Conservation (phyloP, 1,140 invertebrate genomes). For the Onthophagus taurus region DNA sequence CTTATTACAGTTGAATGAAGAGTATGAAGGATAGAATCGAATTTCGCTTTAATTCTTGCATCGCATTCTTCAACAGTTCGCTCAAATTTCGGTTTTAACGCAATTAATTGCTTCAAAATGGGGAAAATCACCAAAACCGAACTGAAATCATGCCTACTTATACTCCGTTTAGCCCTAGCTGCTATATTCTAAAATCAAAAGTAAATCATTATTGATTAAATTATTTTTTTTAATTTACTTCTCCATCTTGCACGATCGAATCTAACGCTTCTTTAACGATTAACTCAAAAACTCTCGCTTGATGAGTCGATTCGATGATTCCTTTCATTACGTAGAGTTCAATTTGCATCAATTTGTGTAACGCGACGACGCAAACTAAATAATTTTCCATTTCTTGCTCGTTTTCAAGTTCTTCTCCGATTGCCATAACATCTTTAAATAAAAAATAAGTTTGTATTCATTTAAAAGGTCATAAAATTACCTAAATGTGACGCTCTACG, state of each 20-base stretch:
- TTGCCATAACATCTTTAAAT: constrained; percentile 36
- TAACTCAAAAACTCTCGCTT: constrained; percentile 74
- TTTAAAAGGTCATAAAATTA: constrained; percentile 9
- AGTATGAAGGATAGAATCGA: constrained; percentile 63
- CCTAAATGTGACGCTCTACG: constrained; percentile 40
- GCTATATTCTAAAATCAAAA: constrained; percentile 55
- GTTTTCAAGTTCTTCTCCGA: constrained; percentile 54
- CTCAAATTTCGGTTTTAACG: constrained; percentile 77
- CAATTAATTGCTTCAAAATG: constrained; percentile 70
- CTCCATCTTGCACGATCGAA: constrained; percentile 73
- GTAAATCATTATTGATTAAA: neutral
- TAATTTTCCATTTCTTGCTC: constrained; percentile 84
- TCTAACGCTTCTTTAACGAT: constrained; percentile 79
- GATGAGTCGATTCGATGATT: constrained; percentile 71
- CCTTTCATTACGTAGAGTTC: constrained; percentile 74
- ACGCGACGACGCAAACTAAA: constrained; percentile 70
- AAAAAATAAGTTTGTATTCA: constrained; percentile 23
- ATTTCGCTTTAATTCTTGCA: constrained; percentile 57
- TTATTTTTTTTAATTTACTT: constrained; percentile 44
- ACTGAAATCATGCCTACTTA: constrained; percentile 70
- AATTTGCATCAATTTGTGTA: constrained; percentile 82
- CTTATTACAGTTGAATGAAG: constrained; percentile 62
- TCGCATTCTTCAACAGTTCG: constrained; percentile 66
- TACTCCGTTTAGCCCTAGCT: constrained; percentile 65
- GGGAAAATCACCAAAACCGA: constrained; percentile 79